Base-by-base conservation (phyloP, 2,888 invertebrate species). In the Acrocyrtus sp. region DNA sequence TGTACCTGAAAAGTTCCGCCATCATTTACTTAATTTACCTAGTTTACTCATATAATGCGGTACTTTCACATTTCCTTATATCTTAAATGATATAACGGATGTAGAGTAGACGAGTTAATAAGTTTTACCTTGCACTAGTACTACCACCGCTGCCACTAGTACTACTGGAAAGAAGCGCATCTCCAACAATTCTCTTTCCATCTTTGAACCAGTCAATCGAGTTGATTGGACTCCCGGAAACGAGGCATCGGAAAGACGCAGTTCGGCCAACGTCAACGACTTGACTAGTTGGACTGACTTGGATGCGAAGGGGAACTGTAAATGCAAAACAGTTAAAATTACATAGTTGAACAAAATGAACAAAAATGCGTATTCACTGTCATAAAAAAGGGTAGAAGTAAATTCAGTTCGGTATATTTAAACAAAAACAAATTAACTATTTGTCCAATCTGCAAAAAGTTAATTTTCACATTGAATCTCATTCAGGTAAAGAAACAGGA, bases 201-300 rank as follows among this genome's bases (percentile, higher is more conserved):
- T 95, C 90, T 84, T 93, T 92, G 82, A 91, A 87, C 95, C 95
- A 95, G 82, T 88, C 88, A 69, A 94, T 87, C 81, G 90, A 88
- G 77, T 90, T 89, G 74, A 93, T 88, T n/a, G 96, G 96, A 86
- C 92, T 91, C 5, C 96, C 96, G 72, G 90, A 90, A 63, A 93
- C 89, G 83, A 92, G 91, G 85, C 96, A 97, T 84, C 94, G 93
- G 84, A 96, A 93, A 82, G 88, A 90, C 56, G 94, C 91, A 83
- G 93, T 90, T 82, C 92, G 90, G 74, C 93, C 94, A 75, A 92
- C 90, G 85, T 95, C 96, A 70, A 94, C 91, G 77, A 92, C 90
- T 83, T 88, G 87, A 10, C 82, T 80, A n/a, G 82, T 82, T 1
- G 86, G 86, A 15, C 73, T 75, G 22, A 94, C 89, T 85, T 91